phyloP scores from a whole-genome alignment of 53 echinoderm and acorn worm species.

The Zoroaster sp. region DNA sequence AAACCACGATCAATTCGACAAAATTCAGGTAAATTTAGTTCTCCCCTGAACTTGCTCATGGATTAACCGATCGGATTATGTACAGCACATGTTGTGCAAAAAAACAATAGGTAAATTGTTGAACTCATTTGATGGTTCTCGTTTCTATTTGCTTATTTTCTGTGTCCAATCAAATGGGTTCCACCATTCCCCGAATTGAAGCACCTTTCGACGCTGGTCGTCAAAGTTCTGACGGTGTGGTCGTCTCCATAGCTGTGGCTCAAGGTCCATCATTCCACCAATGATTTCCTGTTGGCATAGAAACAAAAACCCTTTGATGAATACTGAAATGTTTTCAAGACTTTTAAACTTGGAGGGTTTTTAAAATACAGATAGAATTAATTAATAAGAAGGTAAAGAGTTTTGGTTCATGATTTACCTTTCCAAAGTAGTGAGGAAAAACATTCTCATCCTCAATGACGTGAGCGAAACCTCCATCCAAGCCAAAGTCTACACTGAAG shows the following conservation, averaged over 20 bases:
- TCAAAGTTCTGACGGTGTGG: slow-evolving; percentile 95
- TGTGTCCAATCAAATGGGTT: slow-evolving; percentile 97
- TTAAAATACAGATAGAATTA: not conserved
- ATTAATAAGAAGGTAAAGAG: not conserved
- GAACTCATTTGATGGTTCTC: not conserved
- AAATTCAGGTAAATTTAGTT: too few species aligned
- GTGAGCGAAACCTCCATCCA: slow-evolving; percentile 99
- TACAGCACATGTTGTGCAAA: too few species aligned
- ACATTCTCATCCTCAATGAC: slow-evolving; percentile 91
- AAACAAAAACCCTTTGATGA: not conserved
- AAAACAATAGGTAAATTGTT: not conserved
- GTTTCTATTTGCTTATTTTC: slow-evolving; percentile 68
- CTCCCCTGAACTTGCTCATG: not conserved
- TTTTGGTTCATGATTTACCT: slow-evolving; percentile 46
- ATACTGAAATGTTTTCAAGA: not conserved
- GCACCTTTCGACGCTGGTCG: slow-evolving; percentile 77
- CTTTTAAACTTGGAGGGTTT: not conserved
- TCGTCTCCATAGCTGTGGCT: slow-evolving; percentile 86
- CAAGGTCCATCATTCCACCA: slow-evolving; percentile 93
- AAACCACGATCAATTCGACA: too few species aligned
- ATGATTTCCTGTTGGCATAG: slow-evolving; percentile 72
- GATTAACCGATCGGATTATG: too few species aligned
- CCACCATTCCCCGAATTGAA: slow-evolving; percentile 93
- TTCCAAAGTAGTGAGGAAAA: slow-evolving; percentile 98
- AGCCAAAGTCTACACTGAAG: slow-evolving; percentile 98